Conservation (phyloP, 2,888 invertebrate species). For the Epistrophella euchroma region DNA sequence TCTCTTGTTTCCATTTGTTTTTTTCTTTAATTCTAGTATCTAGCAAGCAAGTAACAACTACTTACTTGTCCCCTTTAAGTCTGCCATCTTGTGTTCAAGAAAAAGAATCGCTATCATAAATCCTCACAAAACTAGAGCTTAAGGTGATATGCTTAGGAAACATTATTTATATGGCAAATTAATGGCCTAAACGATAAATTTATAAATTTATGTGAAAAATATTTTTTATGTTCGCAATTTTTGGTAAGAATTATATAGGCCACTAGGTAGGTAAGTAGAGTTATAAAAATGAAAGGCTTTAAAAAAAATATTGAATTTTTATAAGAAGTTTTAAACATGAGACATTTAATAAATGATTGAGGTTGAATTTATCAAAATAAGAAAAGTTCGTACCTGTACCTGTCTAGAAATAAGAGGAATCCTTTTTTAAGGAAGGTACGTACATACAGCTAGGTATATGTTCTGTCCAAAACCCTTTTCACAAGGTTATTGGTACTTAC, state of each 20-base stretch:
- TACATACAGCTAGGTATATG: too few species aligned
- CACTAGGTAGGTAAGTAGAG: neutral
- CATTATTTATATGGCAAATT: constrained; percentile 1
- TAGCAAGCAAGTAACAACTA: neutral
- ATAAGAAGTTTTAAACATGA: neutral
- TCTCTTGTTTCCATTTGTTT: too few species aligned
- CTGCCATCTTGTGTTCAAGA: neutral
- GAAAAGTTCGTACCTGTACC: too few species aligned
- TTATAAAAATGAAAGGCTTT: neutral
- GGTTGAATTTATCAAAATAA: too few species aligned
- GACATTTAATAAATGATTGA: too few species aligned
- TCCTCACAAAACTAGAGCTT: neutral
- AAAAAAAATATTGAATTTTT: neutral
- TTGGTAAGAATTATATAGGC: neutral
- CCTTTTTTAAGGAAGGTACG: too few species aligned
- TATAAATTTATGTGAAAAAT: neutral
- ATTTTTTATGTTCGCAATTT: neutral
- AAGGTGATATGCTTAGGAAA: neutral
- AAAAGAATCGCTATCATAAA: neutral
- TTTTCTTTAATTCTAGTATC: too few species aligned
- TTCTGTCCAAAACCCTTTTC: too few species aligned
- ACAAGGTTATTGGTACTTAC: too few species aligned
- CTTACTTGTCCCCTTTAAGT: neutral
- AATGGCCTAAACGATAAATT: constrained; percentile 13
- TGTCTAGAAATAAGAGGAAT: too few species aligned